Conservation (phyloP, 1,140 invertebrate species). For the Eubasilissa regina region DNA sequence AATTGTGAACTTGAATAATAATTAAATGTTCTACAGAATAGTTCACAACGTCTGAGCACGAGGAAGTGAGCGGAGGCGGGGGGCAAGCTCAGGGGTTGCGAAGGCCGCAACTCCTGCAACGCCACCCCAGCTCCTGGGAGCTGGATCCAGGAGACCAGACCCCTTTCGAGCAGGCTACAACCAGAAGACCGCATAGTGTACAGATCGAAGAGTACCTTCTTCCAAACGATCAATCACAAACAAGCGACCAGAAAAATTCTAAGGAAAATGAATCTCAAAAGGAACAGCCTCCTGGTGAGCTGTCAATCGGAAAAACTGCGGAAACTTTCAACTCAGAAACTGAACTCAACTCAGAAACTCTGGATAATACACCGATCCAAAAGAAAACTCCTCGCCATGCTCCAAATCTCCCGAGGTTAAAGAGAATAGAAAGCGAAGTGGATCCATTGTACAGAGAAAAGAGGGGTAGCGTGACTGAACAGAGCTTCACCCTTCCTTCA, state of each 20-base stretch:
- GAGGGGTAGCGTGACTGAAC: conserved; percentile 30
- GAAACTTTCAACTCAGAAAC: not conserved
- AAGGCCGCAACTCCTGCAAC: conserved; percentile 37
- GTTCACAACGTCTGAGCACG: conserved; percentile 24
- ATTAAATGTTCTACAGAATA: not conserved
- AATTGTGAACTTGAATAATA: not conserved
- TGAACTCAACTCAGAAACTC: not conserved
- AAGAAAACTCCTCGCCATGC: conserved; percentile 37
- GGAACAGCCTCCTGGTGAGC: not conserved
- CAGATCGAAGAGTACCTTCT: not conserved
- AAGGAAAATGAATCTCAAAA: conserved; percentile 9
- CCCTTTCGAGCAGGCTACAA: conserved; percentile 13
- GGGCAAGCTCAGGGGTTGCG: not conserved
- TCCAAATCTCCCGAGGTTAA: conserved; percentile 31
- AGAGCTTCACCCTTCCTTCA: conserved; percentile 25
- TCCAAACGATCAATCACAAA: not conserved
- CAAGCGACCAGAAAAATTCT: not conserved
- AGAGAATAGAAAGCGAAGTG: conserved; percentile 50
- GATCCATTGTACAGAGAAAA: conserved; percentile 45
- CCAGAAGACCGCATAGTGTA: not conserved
- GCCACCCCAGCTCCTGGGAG: conserved; percentile 55
- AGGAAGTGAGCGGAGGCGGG: not conserved
- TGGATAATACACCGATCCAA: not conserved
- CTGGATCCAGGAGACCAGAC: conserved; percentile 46
- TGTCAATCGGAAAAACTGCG: too few relatives aligned